Percentiles rank a stretch among this genome's conserved stretches.
Evolutionary conservation across 2,113 vertebrate genomes (phyloP).

Genomic region (Engraulis encrasicolus): DNA sequence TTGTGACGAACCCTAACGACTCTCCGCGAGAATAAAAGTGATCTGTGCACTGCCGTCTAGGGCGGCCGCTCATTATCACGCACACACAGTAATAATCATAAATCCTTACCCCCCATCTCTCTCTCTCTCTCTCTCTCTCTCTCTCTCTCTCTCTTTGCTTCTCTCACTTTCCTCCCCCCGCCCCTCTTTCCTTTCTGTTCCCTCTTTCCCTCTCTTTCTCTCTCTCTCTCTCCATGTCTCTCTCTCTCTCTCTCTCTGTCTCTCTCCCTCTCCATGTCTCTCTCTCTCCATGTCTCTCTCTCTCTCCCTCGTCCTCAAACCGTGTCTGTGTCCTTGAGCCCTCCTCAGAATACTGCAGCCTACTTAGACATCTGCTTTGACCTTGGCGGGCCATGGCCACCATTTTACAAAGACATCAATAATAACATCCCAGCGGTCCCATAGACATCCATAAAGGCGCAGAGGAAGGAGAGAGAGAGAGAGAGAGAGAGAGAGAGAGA

Average conservation of each 20-base stretch:
- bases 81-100: slow-evolving; percentile 37
- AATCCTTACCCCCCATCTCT: slow-evolving; percentile 1
- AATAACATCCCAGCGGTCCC: slow-evolving; percentile 35
- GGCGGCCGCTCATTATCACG: not conserved
- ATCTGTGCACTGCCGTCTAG: not conserved
- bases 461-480: too few species aligned
- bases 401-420: slow-evolving; percentile 42
- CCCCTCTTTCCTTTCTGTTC: not conserved
- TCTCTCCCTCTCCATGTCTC: not conserved
- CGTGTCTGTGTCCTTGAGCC: slow-evolving; percentile 37
- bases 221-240: not conserved
- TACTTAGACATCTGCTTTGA: slow-evolving; percentile 24
- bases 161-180: too few species aligned
- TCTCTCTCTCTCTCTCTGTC: not conserved
- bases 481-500: too few species aligned
- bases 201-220: not conserved
- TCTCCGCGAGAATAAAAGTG: not conserved
- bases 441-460: slow-evolving; percentile 25
- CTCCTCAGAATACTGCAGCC: slow-evolving; percentile 11
- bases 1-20: not conserved
- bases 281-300: not conserved
- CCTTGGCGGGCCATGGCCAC: slow-evolving; percentile 27
- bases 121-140: not conserved
- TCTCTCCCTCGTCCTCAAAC: not conserved
- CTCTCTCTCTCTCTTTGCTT: not conserved